Evolutionary conservation across 2,113 vertebrate species (phyloP), one percentile per base, ranked within the genome.

Genomic region (Eptatretus burgeri): DNA sequence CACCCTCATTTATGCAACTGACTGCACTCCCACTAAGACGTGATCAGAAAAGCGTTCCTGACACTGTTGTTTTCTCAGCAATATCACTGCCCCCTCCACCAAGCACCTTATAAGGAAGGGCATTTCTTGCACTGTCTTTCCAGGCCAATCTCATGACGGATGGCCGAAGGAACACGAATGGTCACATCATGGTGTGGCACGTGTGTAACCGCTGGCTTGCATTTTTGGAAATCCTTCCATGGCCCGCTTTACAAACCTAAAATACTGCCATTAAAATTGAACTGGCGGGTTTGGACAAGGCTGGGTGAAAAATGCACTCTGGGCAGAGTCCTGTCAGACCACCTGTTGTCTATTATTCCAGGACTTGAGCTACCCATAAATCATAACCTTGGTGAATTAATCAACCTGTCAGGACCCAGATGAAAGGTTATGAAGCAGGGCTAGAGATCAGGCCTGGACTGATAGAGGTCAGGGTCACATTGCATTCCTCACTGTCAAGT

Each of bases 271-370:
- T 41, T 41, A 41, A 41, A 41, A 41, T 41, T 41, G 27, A 41
- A 41, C 27, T 41, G 27, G 27, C 27, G 27, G 27, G 3, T 60
- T 60, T 13, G 56, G 20, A 20, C 56, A 13, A 20, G 20, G 72
- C 74, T 76, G 78, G 74, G 76, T 76, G 82, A 82, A 78, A 74
- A 78, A 83, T 79, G 81, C 72, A 77, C 76, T 76, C 75, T 75
- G 72, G 69, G 20, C n/a, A 66, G 80, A 79, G 78, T 79, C 78
- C 78, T 71, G 78, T 73, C 80, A 77, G 84, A 83, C 85, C 86
- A 95, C 88, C 91, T 98, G 87, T 95, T 94, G 87, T 87, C 83
- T 89, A 91, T 91, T 93, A 93, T 91, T 95, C 93, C 94, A 93
- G 87, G 84, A 84, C 87, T 82, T 81, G 80, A 83, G 82, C 89